Base-by-base conservation (phyloP, 2,113 vertebrate species). In the Chinchilla lanigera region DNA sequence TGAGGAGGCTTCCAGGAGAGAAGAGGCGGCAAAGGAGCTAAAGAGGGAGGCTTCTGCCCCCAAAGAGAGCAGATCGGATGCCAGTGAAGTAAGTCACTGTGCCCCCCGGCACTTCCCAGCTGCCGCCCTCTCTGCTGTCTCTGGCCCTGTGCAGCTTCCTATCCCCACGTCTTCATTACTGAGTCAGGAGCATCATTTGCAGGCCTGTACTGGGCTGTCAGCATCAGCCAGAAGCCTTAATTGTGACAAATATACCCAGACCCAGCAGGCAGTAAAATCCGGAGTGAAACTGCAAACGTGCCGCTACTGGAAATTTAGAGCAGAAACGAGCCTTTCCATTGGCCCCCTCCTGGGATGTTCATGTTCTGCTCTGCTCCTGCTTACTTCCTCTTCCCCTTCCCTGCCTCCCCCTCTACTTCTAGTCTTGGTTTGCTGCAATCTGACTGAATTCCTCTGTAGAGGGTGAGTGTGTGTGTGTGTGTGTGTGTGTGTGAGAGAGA, bases 11-110 rank as follows among this genome's bases (percentile, higher is more conserved):
- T 96, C 96, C 92, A 94, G 19, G 8, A 95, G 83, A 2, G 97
- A 92, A 77, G 86, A 97, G 85, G 47, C 11, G 0, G 93, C 44
- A 28, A 33, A 54, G 1, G 96, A 93, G 52, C 56, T 19, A 1
- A 93, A 87, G 83, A 94, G 97, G 71, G 97, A 96, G 73, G 90
- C 95, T 54, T 96, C 97, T 50, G 90, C 33, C 73, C 61, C 3
- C 1, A 7, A 83, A 67, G 97, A 97, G 65, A 90, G 80, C 91
- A 33, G 88, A 82, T 97, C 97, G 84, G 92, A 97, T 1, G 73
- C 41, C 77, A 96, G 92, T 16, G 30, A 97, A 90, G 98, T 98
- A 96, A 98, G 98, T 91, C 60, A 1, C 71, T 17, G 0, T 35
- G 33, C 33, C 85, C 71, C 3, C 0, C 2, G 84, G 73, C 10